Conservation (phyloP, 2,888 invertebrate species). For the Hypomecis atomaria region DNA sequence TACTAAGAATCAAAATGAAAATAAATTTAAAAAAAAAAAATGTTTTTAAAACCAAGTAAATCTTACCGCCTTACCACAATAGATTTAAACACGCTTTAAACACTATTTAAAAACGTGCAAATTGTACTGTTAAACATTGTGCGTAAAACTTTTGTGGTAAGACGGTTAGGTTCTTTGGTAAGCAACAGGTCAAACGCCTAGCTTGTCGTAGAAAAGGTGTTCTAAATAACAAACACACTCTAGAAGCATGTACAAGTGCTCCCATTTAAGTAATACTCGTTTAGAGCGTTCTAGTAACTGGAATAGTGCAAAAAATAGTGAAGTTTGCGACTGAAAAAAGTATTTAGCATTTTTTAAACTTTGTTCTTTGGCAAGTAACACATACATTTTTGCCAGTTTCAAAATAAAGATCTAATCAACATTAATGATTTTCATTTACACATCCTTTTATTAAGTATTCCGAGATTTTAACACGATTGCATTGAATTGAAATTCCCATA, state of each 20-base stretch:
- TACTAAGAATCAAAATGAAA: too few relatives aligned
- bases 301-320: constrained; percentile 6
- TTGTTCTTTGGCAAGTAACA: neutral
- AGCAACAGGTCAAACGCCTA: too few relatives aligned
- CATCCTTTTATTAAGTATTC: constrained; percentile 2
- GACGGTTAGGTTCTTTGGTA: too few relatives aligned
- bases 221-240: neutral
- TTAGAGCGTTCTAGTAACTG: constrained; percentile 15
- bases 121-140: too few relatives aligned
- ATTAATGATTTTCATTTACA: neutral
- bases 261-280: constrained; percentile 11
- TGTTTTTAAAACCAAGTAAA: too few relatives aligned
- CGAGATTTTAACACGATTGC: constrained; percentile 9
- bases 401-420: neutral
- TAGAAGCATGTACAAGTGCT: constrained; percentile 4
- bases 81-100: too few relatives aligned
- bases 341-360: neutral
- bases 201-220: neutral
- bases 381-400: neutral
- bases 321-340: neutral
- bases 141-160: too few relatives aligned
- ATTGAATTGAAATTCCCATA: constrained; percentile 15
- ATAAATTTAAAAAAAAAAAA: too few relatives aligned
- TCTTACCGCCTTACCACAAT: too few relatives aligned
- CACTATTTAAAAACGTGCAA: too few relatives aligned